These are phyloP conservation scores for Hycleus phaleratus DNA, from an alignment of 1,140 invertebrate species.

Conservation along the genomic window DNA sequence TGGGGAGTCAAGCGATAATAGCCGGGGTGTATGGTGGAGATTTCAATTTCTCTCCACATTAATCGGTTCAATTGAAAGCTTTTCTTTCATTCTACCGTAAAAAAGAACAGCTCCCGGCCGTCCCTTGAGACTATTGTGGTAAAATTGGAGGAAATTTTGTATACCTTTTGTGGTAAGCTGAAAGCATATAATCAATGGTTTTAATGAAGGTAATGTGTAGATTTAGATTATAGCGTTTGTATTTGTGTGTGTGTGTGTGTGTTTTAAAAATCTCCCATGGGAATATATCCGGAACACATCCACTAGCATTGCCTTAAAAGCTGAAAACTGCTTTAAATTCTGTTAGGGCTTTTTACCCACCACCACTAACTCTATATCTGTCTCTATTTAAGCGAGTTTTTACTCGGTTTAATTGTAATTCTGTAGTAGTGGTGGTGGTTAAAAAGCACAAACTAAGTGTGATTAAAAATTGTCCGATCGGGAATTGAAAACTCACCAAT, in stretches of 20 bases:
- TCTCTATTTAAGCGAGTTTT: background rate
- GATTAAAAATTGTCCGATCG: background rate
- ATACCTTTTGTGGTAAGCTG: too few relatives aligned
- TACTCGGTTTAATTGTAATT: background rate
- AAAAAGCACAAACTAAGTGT: background rate
- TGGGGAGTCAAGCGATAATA: too few relatives aligned
- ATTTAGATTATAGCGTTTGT: too few relatives aligned
- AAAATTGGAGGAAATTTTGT: too few relatives aligned
- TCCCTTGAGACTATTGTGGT: too few relatives aligned
- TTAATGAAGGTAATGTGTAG: too few relatives aligned
- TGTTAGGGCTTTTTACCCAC: background rate
- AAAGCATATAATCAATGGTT: too few relatives aligned
- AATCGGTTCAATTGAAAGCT: too few relatives aligned
- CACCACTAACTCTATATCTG: background rate
- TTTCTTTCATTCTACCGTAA: too few relatives aligned
- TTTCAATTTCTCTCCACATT: too few relatives aligned
- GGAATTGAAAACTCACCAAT: background rate
- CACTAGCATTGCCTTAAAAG: constrained; percentile 8
- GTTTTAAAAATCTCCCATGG: constrained; percentile 2
- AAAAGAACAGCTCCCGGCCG: too few relatives aligned
- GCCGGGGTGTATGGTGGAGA: too few relatives aligned
- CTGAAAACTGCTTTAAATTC: constrained; percentile 1
- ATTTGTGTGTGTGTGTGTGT: background rate
- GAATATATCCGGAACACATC: background rate
- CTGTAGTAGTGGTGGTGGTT: background rate